phyloP scores from a whole-genome alignment of 2,888 invertebrate species.

The Lottia scabra region DNA sequence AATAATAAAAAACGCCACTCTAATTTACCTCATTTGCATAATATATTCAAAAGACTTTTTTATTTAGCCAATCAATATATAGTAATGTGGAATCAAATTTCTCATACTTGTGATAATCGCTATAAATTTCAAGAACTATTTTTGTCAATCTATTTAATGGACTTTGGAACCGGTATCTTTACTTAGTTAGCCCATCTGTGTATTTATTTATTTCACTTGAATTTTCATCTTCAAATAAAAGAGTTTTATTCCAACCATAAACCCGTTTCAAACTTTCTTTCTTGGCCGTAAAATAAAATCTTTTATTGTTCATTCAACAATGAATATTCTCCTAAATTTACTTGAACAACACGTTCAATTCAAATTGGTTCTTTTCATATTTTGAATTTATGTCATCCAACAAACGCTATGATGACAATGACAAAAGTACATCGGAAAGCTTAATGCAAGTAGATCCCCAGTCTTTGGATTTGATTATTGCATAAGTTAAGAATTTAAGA shows the following conservation, averaged over 20 bases:
- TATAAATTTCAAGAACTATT: neutral
- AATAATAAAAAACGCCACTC: no score
- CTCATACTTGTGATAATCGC: neutral
- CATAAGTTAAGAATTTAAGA: no score
- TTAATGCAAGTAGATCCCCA: no score
- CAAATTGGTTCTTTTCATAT: no score
- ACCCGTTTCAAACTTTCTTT: neutral
- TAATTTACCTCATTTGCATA: neutral
- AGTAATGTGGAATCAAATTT: neutral
- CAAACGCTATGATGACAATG: no score
- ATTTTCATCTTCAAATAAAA: neutral
- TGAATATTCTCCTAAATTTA: no score
- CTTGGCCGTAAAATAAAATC: no score
- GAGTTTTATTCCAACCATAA: neutral
- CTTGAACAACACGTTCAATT: no score
- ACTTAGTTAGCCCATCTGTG: neutral
- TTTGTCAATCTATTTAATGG: conserved; percentile 5
- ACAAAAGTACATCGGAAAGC: no score
- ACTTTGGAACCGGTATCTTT: neutral
- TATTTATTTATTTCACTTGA: neutral
- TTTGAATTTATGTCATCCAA: no score
- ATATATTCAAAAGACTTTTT: neutral
- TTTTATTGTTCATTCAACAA: no score
- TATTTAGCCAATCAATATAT: neutral
- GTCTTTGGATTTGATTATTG: no score